Evolutionary conservation across 2,888 invertebrate species (phyloP).

Genomic region (Netelia melanura): DNA sequence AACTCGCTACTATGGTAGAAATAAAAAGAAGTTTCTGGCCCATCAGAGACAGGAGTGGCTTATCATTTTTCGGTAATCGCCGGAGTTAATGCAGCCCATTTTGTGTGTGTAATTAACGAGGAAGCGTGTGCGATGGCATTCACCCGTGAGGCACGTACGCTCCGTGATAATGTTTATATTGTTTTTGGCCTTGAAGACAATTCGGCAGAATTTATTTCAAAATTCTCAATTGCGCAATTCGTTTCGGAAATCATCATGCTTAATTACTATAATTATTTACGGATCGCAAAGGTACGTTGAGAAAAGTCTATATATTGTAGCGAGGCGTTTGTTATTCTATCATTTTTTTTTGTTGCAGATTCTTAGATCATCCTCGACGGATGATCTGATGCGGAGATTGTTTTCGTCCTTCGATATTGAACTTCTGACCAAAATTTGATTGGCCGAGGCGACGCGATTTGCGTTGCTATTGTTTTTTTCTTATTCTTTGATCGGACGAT

Average conservation of each 20-base stretch:
- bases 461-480: neutral
- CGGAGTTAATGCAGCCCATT: neutral
- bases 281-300: too few species aligned
- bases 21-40: neutral
- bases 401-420: too few species aligned
- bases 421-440: too few species aligned
- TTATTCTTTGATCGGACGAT: neutral
- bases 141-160: conserved; percentile 15
- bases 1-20: conserved; percentile 3
- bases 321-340: too few species aligned
- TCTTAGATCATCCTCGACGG: too few species aligned
- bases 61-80: conserved; percentile 24
- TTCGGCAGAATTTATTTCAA: neutral
- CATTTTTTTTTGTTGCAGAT: too few species aligned
- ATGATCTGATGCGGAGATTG: too few species aligned
- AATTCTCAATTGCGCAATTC: neutral
- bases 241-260: too few species aligned
- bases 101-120: conserved; percentile 7
- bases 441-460: neutral
- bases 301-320: too few species aligned
- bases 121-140: conserved; percentile 1
- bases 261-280: too few species aligned
- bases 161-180: neutral
- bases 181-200: neutral
- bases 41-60: conserved; percentile 3